Evolutionary conservation across 1,140 invertebrate genomes (phyloP).

Genomic region (Panagrolaimus sp.): DNA sequence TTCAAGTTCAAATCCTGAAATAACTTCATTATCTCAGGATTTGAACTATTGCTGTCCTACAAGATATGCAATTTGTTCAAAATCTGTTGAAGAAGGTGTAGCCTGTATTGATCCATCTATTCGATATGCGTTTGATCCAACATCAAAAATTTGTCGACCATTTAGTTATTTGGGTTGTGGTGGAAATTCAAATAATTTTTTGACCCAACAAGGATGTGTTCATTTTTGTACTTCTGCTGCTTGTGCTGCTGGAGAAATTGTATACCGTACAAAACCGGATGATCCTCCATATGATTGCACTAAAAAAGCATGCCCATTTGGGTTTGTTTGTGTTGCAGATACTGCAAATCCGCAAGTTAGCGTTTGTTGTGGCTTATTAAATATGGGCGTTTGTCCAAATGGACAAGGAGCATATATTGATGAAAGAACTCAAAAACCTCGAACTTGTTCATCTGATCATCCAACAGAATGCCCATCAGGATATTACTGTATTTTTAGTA

Average conservation of each 20-base stretch:
- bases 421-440: constrained; percentile 27
- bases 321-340: constrained; percentile 30
- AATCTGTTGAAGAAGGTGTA: constrained; percentile 19
- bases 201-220: constrained; percentile 22
- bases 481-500: not conserved
- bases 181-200: constrained; percentile 28
- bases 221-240: constrained; percentile 30
- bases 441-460: constrained; percentile 13
- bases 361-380: constrained; percentile 26
- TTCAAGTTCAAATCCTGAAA: not conserved
- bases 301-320: constrained; percentile 20
- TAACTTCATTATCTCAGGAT: too few relatives aligned
- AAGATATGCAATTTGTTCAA: constrained; percentile 19
- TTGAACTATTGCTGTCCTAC: constrained; percentile 16
- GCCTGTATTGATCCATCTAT: constrained; percentile 26
- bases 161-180: constrained; percentile 9
- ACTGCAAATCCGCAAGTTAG: constrained; percentile 21
- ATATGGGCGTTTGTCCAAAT: constrained; percentile 29
- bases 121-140: constrained; percentile 25
- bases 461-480: not conserved
- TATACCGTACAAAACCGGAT: constrained; percentile 18
- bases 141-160: not conserved
- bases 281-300: constrained; percentile 29
- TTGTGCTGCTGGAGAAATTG: constrained; percentile 30
- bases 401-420: constrained; percentile 31